phyloP scores from a whole-genome alignment of 2,113 vertebrate species.

The Scolopax mira region DNA sequence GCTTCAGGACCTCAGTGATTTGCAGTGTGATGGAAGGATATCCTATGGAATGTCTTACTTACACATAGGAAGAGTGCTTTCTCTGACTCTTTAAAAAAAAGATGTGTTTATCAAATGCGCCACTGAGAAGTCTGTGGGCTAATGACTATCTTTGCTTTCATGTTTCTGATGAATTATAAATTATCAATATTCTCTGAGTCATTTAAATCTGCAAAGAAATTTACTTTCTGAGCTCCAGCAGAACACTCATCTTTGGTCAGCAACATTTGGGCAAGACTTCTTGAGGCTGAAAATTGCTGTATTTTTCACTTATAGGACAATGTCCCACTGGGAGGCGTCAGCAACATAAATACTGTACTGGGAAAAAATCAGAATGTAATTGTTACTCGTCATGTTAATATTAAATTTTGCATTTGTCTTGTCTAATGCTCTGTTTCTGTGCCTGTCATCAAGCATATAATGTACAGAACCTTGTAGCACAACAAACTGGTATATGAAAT shows the following conservation, averaged over 20 bases:
- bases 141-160: neutral
- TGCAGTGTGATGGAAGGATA: neutral
- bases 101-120: neutral
- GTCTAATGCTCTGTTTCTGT: neutral
- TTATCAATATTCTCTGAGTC: neutral
- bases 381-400: neutral
- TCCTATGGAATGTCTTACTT: neutral
- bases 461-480: neutral
- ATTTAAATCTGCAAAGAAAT: neutral
- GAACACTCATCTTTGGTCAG: neutral
- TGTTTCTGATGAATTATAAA: neutral
- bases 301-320: neutral
- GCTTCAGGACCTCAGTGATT: neutral
- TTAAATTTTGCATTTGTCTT: neutral
- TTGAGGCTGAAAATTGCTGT: neutral
- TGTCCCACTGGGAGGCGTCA: neutral
- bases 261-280: neutral
- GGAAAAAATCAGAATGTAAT: neutral
- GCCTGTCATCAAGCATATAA: neutral
- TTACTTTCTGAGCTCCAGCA: neutral
- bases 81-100: neutral
- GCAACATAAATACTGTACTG: neutral
- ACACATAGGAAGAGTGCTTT: neutral
- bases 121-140: neutral
- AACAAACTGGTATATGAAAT: neutral